phyloP scores from a whole-genome alignment of 2,113 vertebrate species.

The Aythya baeri region DNA sequence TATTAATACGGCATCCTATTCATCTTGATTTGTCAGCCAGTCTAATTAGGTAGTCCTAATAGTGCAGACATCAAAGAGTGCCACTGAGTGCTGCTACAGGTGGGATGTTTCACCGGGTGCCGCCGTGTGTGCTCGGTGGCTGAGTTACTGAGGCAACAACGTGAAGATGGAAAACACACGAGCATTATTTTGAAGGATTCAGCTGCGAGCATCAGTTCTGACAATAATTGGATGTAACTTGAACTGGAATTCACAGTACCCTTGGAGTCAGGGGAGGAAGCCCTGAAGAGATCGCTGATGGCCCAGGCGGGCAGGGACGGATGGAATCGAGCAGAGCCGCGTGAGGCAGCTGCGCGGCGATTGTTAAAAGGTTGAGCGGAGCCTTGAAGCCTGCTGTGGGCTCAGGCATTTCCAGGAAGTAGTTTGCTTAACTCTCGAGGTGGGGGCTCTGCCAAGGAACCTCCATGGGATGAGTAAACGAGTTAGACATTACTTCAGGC shows the following conservation, averaged over 20 bases:
- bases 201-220: neutral
- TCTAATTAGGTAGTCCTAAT: neutral
- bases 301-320: rapidly evolving
- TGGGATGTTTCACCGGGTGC: neutral
- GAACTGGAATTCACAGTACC: neutral
- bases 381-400: neutral
- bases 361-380: neutral
- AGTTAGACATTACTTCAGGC: neutral
- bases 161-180: neutral
- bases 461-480: neutral
- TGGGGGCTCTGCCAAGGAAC: neutral
- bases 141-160: neutral
- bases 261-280: neutral
- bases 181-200: neutral
- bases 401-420: neutral
- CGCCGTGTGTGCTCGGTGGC: neutral
- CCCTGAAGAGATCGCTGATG: neutral
- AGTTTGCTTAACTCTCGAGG: neutral
- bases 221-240: neutral
- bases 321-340: neutral
- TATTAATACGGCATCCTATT: neutral
- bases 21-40: neutral
- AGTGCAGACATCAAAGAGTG: neutral
- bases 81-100: neutral
- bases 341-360: neutral